phyloP scores from a whole-genome alignment of 2,113 vertebrate genomes.

The Apodemus sylvaticus region DNA sequence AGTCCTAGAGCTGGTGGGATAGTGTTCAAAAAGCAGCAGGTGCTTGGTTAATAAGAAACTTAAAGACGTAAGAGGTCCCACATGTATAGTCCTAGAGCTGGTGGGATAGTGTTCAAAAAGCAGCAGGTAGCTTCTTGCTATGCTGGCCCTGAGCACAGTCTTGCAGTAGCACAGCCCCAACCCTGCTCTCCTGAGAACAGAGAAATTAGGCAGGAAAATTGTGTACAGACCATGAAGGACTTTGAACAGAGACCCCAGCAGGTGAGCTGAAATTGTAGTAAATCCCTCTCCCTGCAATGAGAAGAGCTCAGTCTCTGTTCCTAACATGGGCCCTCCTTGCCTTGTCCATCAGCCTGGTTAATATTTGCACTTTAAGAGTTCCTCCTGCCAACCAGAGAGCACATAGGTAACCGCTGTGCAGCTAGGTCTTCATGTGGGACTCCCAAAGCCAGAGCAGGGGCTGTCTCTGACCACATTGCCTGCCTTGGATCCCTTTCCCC shows the following conservation, averaged over 20 bases:
- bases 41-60: no score
- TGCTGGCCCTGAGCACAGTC: background rate
- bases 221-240: background rate
- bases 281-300: background rate
- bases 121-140: background rate
- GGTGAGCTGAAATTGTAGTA: background rate
- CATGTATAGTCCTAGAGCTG: background rate
- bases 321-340: background rate
- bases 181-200: background rate
- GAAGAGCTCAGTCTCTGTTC: background rate
- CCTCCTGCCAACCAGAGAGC: background rate
- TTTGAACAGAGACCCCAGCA: background rate
- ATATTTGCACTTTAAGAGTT: background rate
- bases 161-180: background rate
- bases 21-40: no score
- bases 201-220: background rate
- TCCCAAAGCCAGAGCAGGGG: background rate
- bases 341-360: background rate
- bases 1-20: background rate
- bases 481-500: background rate
- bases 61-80: background rate
- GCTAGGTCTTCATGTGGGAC: background rate
- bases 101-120: background rate
- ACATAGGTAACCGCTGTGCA: background rate
- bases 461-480: background rate